Evolutionary conservation across 2,797 vertebrate genomes (phyloP).

Genomic region (Anas bernieri): DNA sequence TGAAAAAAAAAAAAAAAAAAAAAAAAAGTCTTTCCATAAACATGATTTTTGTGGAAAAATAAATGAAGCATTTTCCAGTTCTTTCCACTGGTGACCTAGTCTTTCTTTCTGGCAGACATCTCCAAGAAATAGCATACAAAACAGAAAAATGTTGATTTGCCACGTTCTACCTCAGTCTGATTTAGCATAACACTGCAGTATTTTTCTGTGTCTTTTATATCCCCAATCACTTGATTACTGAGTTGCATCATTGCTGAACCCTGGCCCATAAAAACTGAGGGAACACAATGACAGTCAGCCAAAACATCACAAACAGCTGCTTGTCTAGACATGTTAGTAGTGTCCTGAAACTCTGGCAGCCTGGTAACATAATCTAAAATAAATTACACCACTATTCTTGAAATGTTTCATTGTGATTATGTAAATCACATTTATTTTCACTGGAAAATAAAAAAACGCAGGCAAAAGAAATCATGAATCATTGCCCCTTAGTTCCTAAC

Average conservation of each 20-base stretch:
- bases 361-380: constrained; percentile 14
- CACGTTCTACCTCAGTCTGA: constrained; percentile 1
- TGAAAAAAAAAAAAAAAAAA: not conserved
- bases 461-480: constrained; percentile 9
- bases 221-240: constrained; percentile 32
- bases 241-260: constrained; percentile 58
- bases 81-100: not conserved
- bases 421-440: constrained; percentile 42
- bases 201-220: constrained; percentile 29
- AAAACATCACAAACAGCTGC: constrained; percentile 50
- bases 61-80: not conserved
- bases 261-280: constrained; percentile 22
- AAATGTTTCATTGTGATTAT: constrained; percentile 36
- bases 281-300: constrained; percentile 38
- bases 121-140: not conserved
- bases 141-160: constrained; percentile 15
- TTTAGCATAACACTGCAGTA: constrained; percentile 18
- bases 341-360: constrained; percentile 33
- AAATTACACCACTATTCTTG: not conserved
- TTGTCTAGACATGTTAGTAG: constrained; percentile 53
- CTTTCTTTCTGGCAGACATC: not conserved
- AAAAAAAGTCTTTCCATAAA: not conserved
- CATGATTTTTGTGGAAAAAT: not conserved
- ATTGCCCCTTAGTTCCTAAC: not conserved
- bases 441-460: constrained; percentile 33